Percentiles rank a stretch among this genome's conserved stretches.
Conservation (phyloP, 1,140 invertebrate species). For the Drosophila fuyamai region DNA sequence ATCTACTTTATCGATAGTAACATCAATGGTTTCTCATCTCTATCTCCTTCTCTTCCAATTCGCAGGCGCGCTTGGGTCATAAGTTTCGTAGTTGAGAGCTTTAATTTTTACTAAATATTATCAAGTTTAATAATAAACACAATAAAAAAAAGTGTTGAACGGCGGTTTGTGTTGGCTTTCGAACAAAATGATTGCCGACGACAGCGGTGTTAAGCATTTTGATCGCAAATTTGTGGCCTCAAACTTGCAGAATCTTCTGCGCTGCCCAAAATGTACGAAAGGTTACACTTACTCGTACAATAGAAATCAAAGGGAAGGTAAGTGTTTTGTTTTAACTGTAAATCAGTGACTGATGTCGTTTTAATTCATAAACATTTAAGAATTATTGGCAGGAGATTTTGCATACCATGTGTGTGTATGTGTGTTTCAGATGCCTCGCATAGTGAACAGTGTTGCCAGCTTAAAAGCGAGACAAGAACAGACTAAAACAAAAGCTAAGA, state of each 20-base stretch:
- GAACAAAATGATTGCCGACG: constrained; percentile 31
- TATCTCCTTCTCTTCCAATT: not conserved
- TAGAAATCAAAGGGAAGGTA: constrained; percentile 6
- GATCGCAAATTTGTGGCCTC: constrained; percentile 69
- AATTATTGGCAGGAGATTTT: not conserved
- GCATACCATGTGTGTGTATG: not conserved
- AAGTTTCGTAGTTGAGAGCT: not conserved
- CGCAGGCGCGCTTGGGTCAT: not conserved
- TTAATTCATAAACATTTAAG: not conserved
- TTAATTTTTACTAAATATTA: not conserved
- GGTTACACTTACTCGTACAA: constrained; percentile 12
- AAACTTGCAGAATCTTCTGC: constrained; percentile 43
- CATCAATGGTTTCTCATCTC: not conserved
- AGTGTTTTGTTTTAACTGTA: not conserved
- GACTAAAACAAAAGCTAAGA: not conserved
- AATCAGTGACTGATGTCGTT: not conserved
- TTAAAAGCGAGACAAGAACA: not conserved
- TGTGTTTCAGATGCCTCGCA: not conserved
- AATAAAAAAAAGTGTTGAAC: not conserved
- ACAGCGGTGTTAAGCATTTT: constrained; percentile 49
- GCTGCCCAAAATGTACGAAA: constrained; percentile 62
- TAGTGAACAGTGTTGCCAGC: constrained; percentile 2
- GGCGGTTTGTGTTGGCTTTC: not conserved
- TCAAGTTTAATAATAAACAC: not conserved
- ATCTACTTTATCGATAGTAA: not conserved